Evolutionary conservation across 2,888 invertebrate genomes (phyloP).

Genomic region (Nipponacmea schrenckii): DNA sequence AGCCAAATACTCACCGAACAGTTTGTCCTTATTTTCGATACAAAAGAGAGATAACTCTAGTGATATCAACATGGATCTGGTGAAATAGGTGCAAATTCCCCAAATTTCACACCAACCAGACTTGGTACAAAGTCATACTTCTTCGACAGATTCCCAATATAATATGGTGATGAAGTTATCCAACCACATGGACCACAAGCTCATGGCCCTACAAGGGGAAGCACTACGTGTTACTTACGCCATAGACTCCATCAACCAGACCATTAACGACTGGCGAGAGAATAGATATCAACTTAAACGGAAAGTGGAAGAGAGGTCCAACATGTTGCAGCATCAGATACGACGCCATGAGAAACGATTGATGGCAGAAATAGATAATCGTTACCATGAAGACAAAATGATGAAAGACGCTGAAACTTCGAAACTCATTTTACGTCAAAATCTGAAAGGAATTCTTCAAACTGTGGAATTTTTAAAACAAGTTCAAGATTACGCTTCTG

Average conservation of each 20-base stretch:
- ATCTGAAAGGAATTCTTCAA: constrained; percentile 32
- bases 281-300: constrained; percentile 33
- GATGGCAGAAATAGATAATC: constrained; percentile 38
- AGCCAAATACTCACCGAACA: neutral
- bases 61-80: neutral
- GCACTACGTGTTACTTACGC: constrained; percentile 37
- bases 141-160: neutral
- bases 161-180: neutral
- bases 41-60: neutral
- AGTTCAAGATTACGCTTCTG: constrained; percentile 31
- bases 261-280: constrained; percentile 37
- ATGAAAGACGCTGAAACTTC: constrained; percentile 24
- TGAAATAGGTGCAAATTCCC: neutral
- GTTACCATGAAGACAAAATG: constrained; percentile 30
- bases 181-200: constrained; percentile 16
- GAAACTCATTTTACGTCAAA: constrained; percentile 25
- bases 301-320: constrained; percentile 41
- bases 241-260: constrained; percentile 37
- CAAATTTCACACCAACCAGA: neutral
- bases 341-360: constrained; percentile 43
- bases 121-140: constrained; percentile 1
- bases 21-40: neutral
- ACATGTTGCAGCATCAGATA: constrained; percentile 42
- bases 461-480: constrained; percentile 31
- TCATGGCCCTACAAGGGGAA: constrained; percentile 37